phyloP scores from a whole-genome alignment of 2,113 vertebrate genomes.

The Pseudolaguvia tuberculata region DNA sequence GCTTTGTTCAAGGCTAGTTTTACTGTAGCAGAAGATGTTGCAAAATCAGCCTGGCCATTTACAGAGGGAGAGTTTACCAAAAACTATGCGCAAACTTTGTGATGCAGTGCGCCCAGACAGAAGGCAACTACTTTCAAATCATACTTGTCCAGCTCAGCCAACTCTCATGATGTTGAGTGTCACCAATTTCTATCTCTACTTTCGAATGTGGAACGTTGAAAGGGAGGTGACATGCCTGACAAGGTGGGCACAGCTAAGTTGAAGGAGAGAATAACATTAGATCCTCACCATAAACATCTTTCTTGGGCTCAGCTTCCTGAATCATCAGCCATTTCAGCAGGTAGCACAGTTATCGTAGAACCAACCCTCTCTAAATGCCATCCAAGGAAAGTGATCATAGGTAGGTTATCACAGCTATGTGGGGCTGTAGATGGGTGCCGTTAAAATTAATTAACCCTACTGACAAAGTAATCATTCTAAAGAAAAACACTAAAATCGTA shows the following conservation, averaged over 20 bases:
- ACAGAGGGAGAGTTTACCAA: no score
- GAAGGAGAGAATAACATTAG: background rate
- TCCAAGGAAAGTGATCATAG: background rate
- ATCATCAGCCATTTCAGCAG: constrained; percentile 18
- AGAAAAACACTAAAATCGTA: background rate
- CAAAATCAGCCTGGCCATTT: no score
- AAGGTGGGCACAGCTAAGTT: constrained; percentile 34
- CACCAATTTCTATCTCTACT: no score
- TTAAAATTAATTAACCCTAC: background rate
- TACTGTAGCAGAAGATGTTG: no score
- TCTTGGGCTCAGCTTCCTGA: constrained; percentile 29
- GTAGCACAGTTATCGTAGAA: constrained; percentile 15
- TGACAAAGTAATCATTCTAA: background rate
- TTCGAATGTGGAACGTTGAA: constrained; percentile 15
- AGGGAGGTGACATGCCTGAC: constrained; percentile 6
- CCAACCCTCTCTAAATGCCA: background rate
- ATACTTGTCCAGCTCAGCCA: background rate
- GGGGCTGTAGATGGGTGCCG: background rate
- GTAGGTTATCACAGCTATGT: background rate
- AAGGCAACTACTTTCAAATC: no score
- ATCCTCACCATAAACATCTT: constrained; percentile 28
- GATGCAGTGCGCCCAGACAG: no score
- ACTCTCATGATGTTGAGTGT: constrained; percentile 6
- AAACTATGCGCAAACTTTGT: no score
- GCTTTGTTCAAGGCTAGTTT: no score